These are phyloP conservation scores for Lampropteryx suffumata DNA, from an alignment of 2,888 invertebrate genomes.

Conservation along the genomic window DNA sequence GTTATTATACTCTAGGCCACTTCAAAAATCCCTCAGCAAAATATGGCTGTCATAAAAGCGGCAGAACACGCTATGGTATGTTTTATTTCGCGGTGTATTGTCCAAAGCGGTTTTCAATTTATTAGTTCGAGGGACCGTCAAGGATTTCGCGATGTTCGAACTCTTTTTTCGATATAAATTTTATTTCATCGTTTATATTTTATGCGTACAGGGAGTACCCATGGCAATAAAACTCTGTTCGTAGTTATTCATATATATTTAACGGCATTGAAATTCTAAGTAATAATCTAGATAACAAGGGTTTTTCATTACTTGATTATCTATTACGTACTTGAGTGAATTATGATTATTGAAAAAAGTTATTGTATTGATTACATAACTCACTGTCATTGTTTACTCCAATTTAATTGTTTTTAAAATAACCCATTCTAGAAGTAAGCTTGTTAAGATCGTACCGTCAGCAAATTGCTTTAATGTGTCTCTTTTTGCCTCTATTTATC, in stretches of 20 bases:
- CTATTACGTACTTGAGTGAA: too few species aligned
- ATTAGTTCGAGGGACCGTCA: constrained; percentile 38
- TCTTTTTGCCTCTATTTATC: too few species aligned
- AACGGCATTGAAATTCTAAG: constrained; percentile 1
- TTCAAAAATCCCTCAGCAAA: constrained; percentile 35
- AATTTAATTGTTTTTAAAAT: too few species aligned
- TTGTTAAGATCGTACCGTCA: too few species aligned
- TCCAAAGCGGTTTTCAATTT: constrained; percentile 47
- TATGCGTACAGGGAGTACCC: constrained; percentile 6
- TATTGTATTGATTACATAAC: too few species aligned
- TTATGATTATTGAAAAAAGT: too few species aligned
- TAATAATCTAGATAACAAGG: not conserved
- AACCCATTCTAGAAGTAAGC: too few species aligned
- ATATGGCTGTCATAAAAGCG: constrained; percentile 57
- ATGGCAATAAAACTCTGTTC: constrained; percentile 9
- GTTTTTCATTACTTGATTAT: too few species aligned
- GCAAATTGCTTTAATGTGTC: too few species aligned
- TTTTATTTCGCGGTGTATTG: constrained; percentile 41
- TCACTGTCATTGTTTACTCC: too few species aligned
- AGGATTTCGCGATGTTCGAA: constrained; percentile 27
- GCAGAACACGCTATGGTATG: constrained; percentile 31
- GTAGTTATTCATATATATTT: constrained; percentile 3
- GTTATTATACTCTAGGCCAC: constrained; percentile 4
- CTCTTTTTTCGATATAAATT: constrained; percentile 41
- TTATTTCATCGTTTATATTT: constrained; percentile 31